Evolutionary conservation across 2,888 invertebrate genomes (phyloP).

Genomic region (Orthosia cruda): DNA sequence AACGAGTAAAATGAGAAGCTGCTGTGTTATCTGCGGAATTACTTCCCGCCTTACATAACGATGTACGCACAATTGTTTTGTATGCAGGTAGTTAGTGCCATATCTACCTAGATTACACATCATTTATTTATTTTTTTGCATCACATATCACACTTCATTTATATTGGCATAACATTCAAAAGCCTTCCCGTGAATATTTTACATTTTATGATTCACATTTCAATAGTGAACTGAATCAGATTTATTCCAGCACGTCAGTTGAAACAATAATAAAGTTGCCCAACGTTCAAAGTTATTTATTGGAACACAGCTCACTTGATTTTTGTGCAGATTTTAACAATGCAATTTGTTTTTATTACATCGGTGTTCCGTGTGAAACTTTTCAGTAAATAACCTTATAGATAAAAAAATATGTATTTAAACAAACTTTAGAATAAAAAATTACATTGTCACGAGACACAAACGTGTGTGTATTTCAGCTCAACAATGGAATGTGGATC

Average conservation of each 20-base stretch:
- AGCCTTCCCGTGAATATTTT: conserved; percentile 21
- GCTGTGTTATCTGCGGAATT: no score
- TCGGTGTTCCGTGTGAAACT: neutral
- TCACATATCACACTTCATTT: conserved; percentile 14
- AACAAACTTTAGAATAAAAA: no score
- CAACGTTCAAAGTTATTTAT: conserved; percentile 3
- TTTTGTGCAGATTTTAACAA: conserved; percentile 17
- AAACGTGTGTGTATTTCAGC: no score
- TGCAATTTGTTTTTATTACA: conserved; percentile 13
- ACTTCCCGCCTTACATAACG: no score
- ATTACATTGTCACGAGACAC: no score
- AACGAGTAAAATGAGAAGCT: no score
- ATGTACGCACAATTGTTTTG: no score
- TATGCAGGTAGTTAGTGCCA: no score
- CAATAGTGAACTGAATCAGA: conserved; percentile 37
- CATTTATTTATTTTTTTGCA: neutral
- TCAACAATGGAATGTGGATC: no score
- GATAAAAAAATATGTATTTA: no score
- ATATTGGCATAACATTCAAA: conserved; percentile 23
- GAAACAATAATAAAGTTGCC: conserved; percentile 21
- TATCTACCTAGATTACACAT: no score
- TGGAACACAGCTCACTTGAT: neutral
- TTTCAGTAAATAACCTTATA: no score
- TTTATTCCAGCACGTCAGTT: conserved; percentile 6
- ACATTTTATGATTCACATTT: conserved; percentile 34